Evolutionary conservation across 2,113 vertebrate species (phyloP), one percentile per base, ranked within the genome.

Genomic region (Pterocles burchelli): DNA sequence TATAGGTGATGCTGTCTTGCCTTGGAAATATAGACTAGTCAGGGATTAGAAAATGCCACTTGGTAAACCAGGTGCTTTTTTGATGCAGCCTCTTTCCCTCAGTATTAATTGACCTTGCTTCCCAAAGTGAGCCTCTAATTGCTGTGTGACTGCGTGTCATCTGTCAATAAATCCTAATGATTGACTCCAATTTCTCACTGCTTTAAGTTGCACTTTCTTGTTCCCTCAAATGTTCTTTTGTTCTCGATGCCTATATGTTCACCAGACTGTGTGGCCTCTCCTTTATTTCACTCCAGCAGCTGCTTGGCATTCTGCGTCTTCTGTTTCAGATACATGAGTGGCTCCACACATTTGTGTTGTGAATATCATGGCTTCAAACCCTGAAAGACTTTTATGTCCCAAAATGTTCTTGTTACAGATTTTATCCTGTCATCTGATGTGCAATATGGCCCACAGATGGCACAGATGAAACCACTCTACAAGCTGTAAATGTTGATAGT

Each of bases 401-500:
- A 38, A 93, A 90, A 94, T 0, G 6, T 88, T 94, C 59, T 66
- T 57, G 70, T 92, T 93, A 68, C 88, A 86, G 63, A 90, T 90
- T 97, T 90, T 81, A 90, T 84, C 79, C 76, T 88, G 72, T 90
- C 95, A 96, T 92, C 92, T 95, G 95, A 97, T 94, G 75, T 38
- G 45, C 94, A 94, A 92, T 94, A 93, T 86, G 90, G 92, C 59
- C 91, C 79, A 86, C 95, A 97, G 96, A 95, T 92, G 95, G 92
- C 76, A 80, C 36, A 83, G 67, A 85, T 73, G 31, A 94, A 95
- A 80, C 63, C 54, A 63, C 33, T 14, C 63, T 80, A 46, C 55
- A 74, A 77, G 88, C 90, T 93, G 68, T 92, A 90, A 95, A 90
- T 71, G 79, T 52, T 94, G 88, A 84, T 63, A 90, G 59, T 45